Evolutionary conservation across 2,888 invertebrate species (phyloP), one percentile per base, ranked within the genome.

Genomic region (Orchesellides sinensis): DNA sequence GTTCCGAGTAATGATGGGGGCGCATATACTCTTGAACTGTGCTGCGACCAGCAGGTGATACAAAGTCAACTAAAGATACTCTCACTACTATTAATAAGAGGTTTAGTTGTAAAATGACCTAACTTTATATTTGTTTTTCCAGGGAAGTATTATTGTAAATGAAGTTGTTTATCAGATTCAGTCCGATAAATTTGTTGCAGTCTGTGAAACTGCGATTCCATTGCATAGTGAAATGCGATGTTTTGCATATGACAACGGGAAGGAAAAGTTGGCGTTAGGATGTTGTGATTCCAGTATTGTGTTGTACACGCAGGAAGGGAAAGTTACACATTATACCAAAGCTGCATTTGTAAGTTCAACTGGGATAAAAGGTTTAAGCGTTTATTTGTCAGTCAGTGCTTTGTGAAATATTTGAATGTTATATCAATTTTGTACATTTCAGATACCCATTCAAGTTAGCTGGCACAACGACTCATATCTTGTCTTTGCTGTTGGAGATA

Each of bases 161-260:
- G 87, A 87, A 79, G 80, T 83, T 25, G 74, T 86, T 3, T 85
- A 87, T 75, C 81, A 86, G 52, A 75, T 85, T 19, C 78, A 80
- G 10, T 49, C 74, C 4, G 84, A 81, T 23, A 80, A 84, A 27
- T 65, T 84, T 49, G 61, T 73, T 1, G 47, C 84, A 19, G 63
- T 83, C n/a, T 86, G 86, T 70, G 87, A 87, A 63, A 86, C 87
- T 4, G 85, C 85, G 0, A 87, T 87, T 49, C 87, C 87, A 19
- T 61, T 87, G 25, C 82, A 85, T 25, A 86, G 86, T 73, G 85
- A 87, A 69, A 35, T 87, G 17, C 81, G 77, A 29, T 86, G 86
- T 45, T 86, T 83, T 47, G 73, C 85, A 10, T 87, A 87, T 52
- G 86, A 87, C 35, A 52, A 66, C 12, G 29, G 61, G 19, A 73